A percentile compares a stretch with the other conserved stretches of the same genome.
Evolutionary conservation across 2,113 vertebrate genomes (phyloP).

Genomic region (Ptilorrhoa leucosticta): DNA sequence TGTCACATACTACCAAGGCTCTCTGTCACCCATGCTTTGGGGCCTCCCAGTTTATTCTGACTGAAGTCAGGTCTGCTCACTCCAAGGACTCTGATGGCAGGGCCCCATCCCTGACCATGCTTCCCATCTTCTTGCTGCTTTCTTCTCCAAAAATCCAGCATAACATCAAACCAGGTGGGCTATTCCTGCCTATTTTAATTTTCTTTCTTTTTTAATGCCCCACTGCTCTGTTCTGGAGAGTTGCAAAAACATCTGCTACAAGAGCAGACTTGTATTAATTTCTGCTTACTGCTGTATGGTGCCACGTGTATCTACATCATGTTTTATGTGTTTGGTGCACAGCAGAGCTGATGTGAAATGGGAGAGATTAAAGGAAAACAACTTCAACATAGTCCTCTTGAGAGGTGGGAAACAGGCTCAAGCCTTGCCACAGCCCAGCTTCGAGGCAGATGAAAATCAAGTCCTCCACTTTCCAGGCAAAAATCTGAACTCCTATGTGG

Average conservation of each 20-base stretch:
- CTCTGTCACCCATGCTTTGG: background rate
- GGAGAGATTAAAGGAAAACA: background rate
- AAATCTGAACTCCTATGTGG: fast-evolving
- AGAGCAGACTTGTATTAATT: background rate
- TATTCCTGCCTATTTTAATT: background rate
- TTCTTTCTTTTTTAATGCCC: background rate
- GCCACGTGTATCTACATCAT: background rate
- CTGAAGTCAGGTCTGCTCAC: background rate
- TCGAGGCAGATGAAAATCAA: background rate
- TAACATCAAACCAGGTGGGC: background rate
- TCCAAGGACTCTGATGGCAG: background rate
- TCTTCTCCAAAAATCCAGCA: background rate
- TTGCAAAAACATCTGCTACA: background rate
- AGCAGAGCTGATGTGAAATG: background rate
- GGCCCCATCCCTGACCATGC: fast-evolving
- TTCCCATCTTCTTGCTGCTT: background rate
- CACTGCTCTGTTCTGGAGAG: background rate
- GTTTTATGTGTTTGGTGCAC: background rate
- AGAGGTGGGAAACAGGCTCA: background rate
- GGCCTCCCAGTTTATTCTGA: background rate
- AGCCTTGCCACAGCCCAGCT: background rate
- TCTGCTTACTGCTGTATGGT: background rate
- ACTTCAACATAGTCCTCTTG: background rate
- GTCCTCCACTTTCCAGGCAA: background rate
- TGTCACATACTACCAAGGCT: background rate